Percentiles rank a stretch among this genome's conserved stretches.
Evolutionary conservation across 2,113 vertebrate genomes (phyloP).

Genomic region (Lethenteron camtschaticum): DNA sequence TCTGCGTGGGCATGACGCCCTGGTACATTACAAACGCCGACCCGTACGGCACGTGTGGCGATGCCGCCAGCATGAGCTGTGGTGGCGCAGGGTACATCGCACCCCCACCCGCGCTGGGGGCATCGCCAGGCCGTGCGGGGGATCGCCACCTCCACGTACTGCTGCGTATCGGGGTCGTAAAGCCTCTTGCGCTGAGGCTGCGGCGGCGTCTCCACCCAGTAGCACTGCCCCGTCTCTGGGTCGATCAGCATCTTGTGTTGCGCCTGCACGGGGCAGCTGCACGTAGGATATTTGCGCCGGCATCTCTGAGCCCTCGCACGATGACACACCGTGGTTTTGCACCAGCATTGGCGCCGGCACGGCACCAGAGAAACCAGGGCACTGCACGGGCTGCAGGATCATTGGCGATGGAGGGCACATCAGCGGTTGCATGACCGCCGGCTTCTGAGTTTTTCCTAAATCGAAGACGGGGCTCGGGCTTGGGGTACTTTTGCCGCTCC

Average conservation of each 20-base stretch:
- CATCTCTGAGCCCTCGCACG: too few relatives aligned
- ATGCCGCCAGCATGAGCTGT: conserved; percentile 40
- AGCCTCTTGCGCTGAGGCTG: conserved; percentile 48
- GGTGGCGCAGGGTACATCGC: conserved; percentile 30
- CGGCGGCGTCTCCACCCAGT: conserved; percentile 67
- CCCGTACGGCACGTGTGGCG: conserved; percentile 42
- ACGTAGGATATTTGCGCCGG: too few relatives aligned
- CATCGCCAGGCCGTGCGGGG: conserved; percentile 18
- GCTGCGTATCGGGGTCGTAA: conserved; percentile 75
- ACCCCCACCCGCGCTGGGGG: conserved; percentile 12
- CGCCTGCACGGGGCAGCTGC: conserved; percentile 27
- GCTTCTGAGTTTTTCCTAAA: too few relatives aligned
- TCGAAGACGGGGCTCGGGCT: too few relatives aligned
- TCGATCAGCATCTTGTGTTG: conserved; percentile 82
- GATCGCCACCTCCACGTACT: conserved; percentile 72
- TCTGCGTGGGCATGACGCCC: conserved; percentile 37
- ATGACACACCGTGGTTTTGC: too few relatives aligned
- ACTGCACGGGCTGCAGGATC: too few relatives aligned
- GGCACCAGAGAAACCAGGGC: too few relatives aligned
- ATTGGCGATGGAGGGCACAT: too few relatives aligned
- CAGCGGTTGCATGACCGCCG: too few relatives aligned
- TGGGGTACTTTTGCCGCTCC: too few relatives aligned
- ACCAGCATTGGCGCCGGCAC: too few relatives aligned
- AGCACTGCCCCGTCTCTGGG: conserved; percentile 67
- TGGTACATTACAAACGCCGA: conserved; percentile 78